Evolutionary conservation across 2,113 vertebrate species (phyloP).

Genomic region (Talpa occidentalis): DNA sequence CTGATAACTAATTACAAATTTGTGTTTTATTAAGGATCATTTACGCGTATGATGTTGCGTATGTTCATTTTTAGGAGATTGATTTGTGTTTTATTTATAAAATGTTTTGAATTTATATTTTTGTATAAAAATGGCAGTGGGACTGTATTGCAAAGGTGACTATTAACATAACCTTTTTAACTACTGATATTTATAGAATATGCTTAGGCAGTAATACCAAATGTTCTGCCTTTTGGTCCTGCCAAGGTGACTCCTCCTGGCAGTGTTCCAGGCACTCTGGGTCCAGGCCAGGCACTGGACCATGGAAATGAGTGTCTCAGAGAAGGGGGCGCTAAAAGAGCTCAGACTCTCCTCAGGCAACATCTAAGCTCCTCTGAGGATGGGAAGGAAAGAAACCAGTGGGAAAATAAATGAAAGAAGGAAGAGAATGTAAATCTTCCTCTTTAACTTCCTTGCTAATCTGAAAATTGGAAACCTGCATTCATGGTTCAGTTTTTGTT

Average conservation of each 20-base stretch:
- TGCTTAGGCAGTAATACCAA: not conserved
- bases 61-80: conserved; percentile 16
- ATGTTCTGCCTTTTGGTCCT: not conserved
- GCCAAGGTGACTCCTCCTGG: not conserved
- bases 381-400: not conserved
- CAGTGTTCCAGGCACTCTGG: not conserved
- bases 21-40: not conserved
- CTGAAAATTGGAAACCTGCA: not conserved
- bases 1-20: not conserved
- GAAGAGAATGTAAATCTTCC: not conserved
- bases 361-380: not conserved
- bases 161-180: conserved; percentile 23
- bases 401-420: not conserved
- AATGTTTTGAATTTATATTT: conserved; percentile 8
- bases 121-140: conserved; percentile 11
- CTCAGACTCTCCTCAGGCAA: not conserved
- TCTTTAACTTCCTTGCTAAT: not conserved
- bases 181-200: not conserved
- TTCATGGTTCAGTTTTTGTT: conserved; percentile 5
- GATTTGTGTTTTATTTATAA: conserved; percentile 12
- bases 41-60: not conserved
- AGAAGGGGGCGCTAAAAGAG: not conserved
- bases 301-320: not conserved
- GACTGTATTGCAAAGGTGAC: not conserved
- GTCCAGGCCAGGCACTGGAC: not conserved